phyloP scores from a whole-genome alignment of 2,113 vertebrate species.

The Microcebus jonahi region DNA sequence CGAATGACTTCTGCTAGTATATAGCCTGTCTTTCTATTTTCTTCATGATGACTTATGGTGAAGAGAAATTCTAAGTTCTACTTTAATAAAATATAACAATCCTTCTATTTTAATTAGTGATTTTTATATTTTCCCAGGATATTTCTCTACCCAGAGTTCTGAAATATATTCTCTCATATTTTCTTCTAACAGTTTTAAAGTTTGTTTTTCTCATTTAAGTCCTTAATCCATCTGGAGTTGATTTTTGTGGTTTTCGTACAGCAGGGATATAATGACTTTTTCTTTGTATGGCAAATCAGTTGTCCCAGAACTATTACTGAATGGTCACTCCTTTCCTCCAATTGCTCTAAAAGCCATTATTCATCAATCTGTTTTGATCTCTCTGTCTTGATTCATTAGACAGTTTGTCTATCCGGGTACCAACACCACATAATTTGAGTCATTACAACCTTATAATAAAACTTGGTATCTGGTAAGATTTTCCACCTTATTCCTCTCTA shows the following conservation, averaged over 20 bases:
- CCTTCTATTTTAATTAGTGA: constrained; percentile 28
- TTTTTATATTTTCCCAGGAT: constrained; percentile 35
- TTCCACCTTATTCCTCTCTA: not conserved
- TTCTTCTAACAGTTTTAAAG: constrained; percentile 54
- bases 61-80: constrained; percentile 43
- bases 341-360: constrained; percentile 27
- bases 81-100: constrained; percentile 31
- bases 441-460: constrained; percentile 35
- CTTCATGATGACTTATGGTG: not conserved
- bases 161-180: constrained; percentile 53
- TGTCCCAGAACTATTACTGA: constrained; percentile 27
- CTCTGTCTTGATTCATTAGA: constrained; percentile 31
- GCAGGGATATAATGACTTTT: not conserved
- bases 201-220: constrained; percentile 48
- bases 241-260: constrained; percentile 56
- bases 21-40: not conserved
- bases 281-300: constrained; percentile 53
- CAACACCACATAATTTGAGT: constrained; percentile 5
- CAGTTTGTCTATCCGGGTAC: not conserved
- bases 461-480: not conserved
- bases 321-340: not conserved
- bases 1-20: not conserved
- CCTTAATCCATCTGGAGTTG: constrained; percentile 64
- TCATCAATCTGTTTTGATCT: constrained; percentile 14
- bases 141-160: constrained; percentile 43